Conservation (phyloP, 2,888 invertebrate species). For the Dasypogon diadema region DNA sequence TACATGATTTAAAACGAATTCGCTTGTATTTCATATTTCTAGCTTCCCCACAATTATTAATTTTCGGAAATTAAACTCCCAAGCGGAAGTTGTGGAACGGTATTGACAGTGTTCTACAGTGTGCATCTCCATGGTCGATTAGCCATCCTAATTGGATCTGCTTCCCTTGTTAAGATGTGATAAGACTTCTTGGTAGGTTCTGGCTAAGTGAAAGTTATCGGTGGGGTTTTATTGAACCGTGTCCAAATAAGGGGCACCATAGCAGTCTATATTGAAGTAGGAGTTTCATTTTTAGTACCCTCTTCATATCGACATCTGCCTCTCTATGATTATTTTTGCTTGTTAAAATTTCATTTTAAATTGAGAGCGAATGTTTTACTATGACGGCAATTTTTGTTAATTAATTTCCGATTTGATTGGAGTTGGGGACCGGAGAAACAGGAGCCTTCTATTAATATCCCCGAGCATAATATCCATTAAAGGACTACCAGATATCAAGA, state of each 20-base stretch:
- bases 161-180: slow-evolving; percentile 15
- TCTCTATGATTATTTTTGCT: background rate
- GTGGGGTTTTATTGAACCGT: slow-evolving; percentile 21
- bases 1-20: background rate
- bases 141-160: slow-evolving; percentile 54
- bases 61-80: slow-evolving; percentile 23
- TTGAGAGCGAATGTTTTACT: background rate
- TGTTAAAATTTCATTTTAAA: slow-evolving; percentile 7
- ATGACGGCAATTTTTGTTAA: slow-evolving; percentile 20
- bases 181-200: slow-evolving; percentile 34
- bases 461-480: slow-evolving; percentile 7
- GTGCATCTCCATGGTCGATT: slow-evolving; percentile 53
- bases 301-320: slow-evolving; percentile 12
- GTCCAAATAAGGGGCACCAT: background rate
- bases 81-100: background rate
- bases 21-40: background rate
- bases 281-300: background rate
- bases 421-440: slow-evolving; percentile 21
- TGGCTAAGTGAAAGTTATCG: slow-evolving; percentile 7
- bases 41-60: slow-evolving; percentile 25
- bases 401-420: slow-evolving; percentile 46
- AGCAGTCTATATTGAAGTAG: background rate
- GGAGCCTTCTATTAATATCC: background rate
- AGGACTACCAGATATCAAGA: slow-evolving; percentile 15
- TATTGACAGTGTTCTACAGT: background rate